Evolutionary conservation across 2,113 vertebrate genomes (phyloP), one percentile per base, ranked within the genome.

Genomic region (Struthio camelus): DNA sequence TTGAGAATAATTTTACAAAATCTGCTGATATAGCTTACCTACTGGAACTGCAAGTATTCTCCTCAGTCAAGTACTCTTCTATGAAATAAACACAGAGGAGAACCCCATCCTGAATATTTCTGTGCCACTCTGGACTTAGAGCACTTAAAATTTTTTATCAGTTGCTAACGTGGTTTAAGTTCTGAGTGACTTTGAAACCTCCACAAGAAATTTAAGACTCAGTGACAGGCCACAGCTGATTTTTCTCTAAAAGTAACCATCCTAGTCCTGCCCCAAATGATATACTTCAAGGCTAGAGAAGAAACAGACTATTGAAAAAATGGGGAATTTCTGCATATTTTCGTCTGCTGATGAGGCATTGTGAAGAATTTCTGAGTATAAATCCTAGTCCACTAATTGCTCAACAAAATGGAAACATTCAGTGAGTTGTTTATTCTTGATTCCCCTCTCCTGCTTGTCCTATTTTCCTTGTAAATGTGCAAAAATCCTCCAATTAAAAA

Each of bases 401-500:
- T 70, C 34, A 53, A 53, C 15, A 71, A 82, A 89, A 66, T n/a
- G 2, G 36, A 66, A 87, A 16, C 70, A 69, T 65, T 30, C 34
- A 30, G 27, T 36, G 12, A 92, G 11, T 3, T 80, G 22, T 9
- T 72, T 5, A 42, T 82, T 85, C 0, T 0, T 66, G 13, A 36
- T 85, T 80, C 75, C 10, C 12, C 4, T 73, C 6, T 34, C 5
- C 51, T 13, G 2, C 38, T 83, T 78, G 20, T 84, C 51, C 3
- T 46, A 5, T 69, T 84, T 85, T 71, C 34, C 34, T 86, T 53
- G 2, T 54, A 38, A n/a, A 73, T 75, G 5, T 36, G 6, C 38
- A 71, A 75, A 85, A 67, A 0, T 0, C 2, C 3, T 81, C 30
- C 20, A 93, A 89, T 54, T 87, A 94, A 86, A 77, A 80, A 10